Evolutionary conservation across 1,140 invertebrate species (phyloP).

Genomic region (Drosophila pseudoobscura): DNA sequence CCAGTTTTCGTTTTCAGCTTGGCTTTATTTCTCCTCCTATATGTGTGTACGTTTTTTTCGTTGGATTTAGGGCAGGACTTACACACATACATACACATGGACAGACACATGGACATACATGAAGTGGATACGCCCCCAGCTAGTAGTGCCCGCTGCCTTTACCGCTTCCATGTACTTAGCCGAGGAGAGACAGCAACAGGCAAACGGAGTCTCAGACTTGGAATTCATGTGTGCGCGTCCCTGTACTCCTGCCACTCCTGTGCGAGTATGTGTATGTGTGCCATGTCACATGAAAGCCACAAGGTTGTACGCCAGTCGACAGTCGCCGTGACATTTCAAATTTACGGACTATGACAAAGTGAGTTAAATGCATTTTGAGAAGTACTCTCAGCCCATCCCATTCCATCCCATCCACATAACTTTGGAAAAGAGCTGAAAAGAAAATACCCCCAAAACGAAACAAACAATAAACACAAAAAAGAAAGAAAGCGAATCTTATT

Average conservation of each 20-base stretch:
- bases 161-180: conserved; percentile 32
- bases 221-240: conserved; percentile 7
- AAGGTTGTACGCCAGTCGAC: conserved; percentile 72
- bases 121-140: not conserved
- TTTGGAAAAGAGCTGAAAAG: conserved; percentile 50
- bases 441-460: conserved; percentile 46
- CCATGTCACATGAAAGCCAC: conserved; percentile 69
- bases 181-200: conserved; percentile 28
- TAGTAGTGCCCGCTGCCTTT: conserved; percentile 7
- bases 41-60: conserved; percentile 32
- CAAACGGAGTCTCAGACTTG: conserved; percentile 29
- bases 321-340: conserved; percentile 77
- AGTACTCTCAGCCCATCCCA: conserved; percentile 40
- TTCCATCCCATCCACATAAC: not conserved
- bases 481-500: not conserved
- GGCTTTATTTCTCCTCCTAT: conserved; percentile 45
- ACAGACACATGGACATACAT: not conserved
- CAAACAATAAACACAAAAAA: not conserved
- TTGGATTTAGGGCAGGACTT: conserved; percentile 57
- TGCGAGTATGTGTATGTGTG: conserved; percentile 21
- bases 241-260: conserved; percentile 14
- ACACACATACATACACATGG: not conserved
- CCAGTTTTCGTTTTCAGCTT: conserved; percentile 65
- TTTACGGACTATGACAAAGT: conserved; percentile 79
- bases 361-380: conserved; percentile 78